Conservation (phyloP, 2,797 vertebrate species). For the Bradypus variegatus region DNA sequence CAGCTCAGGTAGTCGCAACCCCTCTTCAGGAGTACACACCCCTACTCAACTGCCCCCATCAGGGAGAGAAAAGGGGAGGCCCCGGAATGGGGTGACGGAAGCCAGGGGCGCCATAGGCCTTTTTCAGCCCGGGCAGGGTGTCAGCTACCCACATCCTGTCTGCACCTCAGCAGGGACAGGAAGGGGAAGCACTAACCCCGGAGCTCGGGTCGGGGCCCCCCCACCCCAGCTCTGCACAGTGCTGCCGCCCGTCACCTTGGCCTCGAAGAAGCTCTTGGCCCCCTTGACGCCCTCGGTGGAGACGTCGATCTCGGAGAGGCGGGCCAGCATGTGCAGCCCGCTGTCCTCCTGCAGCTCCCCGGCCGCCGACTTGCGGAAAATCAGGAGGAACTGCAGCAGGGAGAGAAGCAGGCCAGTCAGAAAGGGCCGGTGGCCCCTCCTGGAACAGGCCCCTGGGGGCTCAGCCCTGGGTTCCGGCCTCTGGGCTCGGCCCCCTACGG, state of each 20-base stretch:
- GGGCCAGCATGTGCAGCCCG: constrained; percentile 84
- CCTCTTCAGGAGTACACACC: background rate
- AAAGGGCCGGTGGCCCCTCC: background rate
- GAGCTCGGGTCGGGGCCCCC: fast-evolving
- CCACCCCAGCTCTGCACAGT: fast-evolving
- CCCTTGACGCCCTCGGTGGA: constrained; percentile 93
- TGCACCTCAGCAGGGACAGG: background rate
- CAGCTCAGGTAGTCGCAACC: background rate
- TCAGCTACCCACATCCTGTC: background rate
- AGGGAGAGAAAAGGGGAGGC: background rate
- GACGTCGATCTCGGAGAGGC: constrained; percentile 92
- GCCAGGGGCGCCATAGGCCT: fast-evolving
- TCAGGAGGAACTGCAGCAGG: constrained; percentile 85
- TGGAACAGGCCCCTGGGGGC: too few species aligned
- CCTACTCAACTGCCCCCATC: too few species aligned
- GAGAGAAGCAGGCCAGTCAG: fast-evolving
- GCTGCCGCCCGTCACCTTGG: constrained; percentile 80
- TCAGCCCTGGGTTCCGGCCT: background rate
- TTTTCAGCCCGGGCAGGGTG: fast-evolving
- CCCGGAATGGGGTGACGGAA: background rate
- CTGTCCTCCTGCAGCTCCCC: constrained; percentile 93
- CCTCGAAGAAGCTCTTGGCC: constrained; percentile 94
- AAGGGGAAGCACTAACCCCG: background rate
- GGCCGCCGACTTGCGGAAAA: constrained; percentile 91
- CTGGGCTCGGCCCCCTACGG: background rate